phyloP scores from a whole-genome alignment of 2,888 invertebrate species.

The Serrognathus titanus region DNA sequence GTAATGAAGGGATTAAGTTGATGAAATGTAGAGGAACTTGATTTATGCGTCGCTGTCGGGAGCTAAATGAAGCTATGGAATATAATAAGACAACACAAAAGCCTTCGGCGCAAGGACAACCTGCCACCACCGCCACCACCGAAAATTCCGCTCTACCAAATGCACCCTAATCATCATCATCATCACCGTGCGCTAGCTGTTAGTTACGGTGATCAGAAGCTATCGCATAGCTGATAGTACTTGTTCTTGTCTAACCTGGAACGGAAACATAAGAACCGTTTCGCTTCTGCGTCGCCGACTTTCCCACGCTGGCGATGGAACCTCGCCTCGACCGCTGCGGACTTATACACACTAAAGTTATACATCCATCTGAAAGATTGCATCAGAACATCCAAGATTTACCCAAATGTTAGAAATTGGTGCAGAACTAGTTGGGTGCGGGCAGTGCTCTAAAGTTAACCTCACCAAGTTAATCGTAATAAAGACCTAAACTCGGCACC shows the following conservation, averaged over 20 bases:
- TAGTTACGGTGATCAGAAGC: neutral
- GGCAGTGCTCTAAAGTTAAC: neutral
- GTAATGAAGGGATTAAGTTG: too few species aligned
- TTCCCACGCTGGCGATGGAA: constrained; percentile 23
- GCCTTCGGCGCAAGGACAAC: too few species aligned
- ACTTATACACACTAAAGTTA: constrained; percentile 27
- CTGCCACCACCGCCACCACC: too few species aligned
- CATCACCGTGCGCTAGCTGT: neutral
- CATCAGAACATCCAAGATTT: constrained; percentile 1
- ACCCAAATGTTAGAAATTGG: neutral
- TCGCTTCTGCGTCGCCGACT: constrained; percentile 47
- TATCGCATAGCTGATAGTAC: neutral
- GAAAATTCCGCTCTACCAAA: neutral
- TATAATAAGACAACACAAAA: too few species aligned
- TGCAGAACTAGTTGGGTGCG: neutral
- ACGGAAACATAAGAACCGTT: constrained; percentile 57
- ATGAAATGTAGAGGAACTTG: too few species aligned
- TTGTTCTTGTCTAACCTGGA: constrained; percentile 51
- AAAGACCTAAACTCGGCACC: neutral
- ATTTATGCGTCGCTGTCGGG: too few species aligned
- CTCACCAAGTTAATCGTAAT: neutral
- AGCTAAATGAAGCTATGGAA: too few species aligned
- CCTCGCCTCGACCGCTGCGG: constrained; percentile 7
- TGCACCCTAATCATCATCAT: too few species aligned
- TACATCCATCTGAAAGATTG: constrained; percentile 34